Evolutionary conservation across 1,140 invertebrate genomes (phyloP).

Genomic region (Hyles vespertilio): DNA sequence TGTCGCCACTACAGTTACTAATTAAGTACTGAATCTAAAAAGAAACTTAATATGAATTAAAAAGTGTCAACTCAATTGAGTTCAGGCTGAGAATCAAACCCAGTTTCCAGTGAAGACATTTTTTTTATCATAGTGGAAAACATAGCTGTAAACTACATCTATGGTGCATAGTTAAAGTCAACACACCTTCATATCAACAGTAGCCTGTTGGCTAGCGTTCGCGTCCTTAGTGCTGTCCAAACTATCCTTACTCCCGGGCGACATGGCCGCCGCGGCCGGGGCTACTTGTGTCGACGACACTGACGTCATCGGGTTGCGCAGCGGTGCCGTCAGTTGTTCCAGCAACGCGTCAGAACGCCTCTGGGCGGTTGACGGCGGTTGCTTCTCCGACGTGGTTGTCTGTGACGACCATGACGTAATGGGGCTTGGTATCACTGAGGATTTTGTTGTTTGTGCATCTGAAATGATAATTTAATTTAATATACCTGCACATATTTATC

Average conservation of each 20-base stretch:
- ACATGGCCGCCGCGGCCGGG: slow-evolving; percentile 28
- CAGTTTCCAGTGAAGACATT: too few species aligned
- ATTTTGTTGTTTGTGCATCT: slow-evolving; percentile 57
- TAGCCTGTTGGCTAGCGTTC: slow-evolving; percentile 41
- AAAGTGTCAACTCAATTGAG: too few species aligned
- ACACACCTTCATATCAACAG: slow-evolving; percentile 55
- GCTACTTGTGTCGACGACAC: slow-evolving; percentile 31
- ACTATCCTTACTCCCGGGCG: slow-evolving; percentile 58
- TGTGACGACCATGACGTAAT: slow-evolving; percentile 57
- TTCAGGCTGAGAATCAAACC: too few species aligned
- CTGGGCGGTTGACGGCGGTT: slow-evolving; percentile 51
- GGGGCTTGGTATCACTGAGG: slow-evolving; percentile 57
- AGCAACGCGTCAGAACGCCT: slow-evolving; percentile 63
- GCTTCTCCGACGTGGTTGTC: slow-evolving; percentile 47
- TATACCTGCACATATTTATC: background rate
- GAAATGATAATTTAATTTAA: slow-evolving; percentile 1
- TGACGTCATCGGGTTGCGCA: slow-evolving; percentile 48
- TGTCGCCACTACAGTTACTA: too few species aligned
- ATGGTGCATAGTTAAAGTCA: too few species aligned
- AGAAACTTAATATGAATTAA: too few species aligned
- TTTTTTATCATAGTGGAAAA: too few species aligned
- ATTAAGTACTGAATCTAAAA: too few species aligned
- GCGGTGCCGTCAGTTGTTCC: slow-evolving; percentile 65
- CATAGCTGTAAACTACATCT: too few species aligned
- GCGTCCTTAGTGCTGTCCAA: slow-evolving; percentile 50